These are phyloP conservation scores for Apamea crenata DNA, from an alignment of 2,888 invertebrate species.

Conservation along the genomic window DNA sequence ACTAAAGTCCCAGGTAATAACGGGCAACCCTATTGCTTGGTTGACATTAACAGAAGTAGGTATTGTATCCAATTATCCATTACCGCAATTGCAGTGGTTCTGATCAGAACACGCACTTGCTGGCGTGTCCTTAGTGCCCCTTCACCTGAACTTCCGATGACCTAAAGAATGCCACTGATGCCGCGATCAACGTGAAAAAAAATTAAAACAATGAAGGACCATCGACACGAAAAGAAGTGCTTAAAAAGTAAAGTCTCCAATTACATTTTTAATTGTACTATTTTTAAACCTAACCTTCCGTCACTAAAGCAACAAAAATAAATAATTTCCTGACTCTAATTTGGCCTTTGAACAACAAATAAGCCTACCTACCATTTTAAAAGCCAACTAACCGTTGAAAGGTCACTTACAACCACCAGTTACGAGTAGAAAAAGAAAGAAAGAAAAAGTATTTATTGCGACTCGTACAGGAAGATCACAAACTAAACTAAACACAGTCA, in stretches of 20 bases:
- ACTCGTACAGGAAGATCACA: too few species aligned
- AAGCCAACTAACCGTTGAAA: conserved; percentile 16
- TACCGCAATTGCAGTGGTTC: not conserved
- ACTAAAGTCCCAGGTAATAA: too few species aligned
- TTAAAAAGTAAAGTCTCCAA: not conserved
- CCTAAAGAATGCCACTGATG: not conserved
- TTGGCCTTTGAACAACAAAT: not conserved
- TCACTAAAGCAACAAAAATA: not conserved
- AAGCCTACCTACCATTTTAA: conserved; percentile 4
- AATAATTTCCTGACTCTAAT: not conserved
- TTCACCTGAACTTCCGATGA: not conserved
- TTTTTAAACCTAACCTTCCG: not conserved
- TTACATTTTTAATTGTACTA: not conserved
- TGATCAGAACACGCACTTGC: not conserved
- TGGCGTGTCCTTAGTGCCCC: not conserved
- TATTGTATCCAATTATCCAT: not conserved
- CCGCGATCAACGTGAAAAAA: not conserved
- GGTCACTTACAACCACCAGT: not conserved
- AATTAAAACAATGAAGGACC: not conserved
- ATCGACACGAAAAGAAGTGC: not conserved
- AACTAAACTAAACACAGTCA: too few species aligned
- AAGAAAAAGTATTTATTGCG: too few species aligned
- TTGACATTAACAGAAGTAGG: not conserved
- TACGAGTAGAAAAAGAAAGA: not conserved
- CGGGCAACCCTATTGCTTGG: not conserved